phyloP scores from a whole-genome alignment of 2,113 vertebrate genomes.

The Malurus elegans region DNA sequence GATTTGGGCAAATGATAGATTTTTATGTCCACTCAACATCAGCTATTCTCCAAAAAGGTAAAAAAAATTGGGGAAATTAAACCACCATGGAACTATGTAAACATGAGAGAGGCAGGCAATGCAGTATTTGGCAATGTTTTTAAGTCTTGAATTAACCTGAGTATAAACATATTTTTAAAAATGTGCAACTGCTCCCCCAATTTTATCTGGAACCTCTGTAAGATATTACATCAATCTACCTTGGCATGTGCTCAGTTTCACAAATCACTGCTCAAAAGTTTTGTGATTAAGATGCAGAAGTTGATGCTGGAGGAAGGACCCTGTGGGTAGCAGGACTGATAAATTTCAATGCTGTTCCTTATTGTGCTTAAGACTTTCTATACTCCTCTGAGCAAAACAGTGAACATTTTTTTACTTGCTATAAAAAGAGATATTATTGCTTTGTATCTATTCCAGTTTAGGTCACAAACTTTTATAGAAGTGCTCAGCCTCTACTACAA shows the following conservation, averaged over 20 bases:
- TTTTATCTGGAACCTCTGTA: not conserved
- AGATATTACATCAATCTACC: not conserved
- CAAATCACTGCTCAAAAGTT: not conserved
- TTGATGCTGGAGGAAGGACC: not conserved
- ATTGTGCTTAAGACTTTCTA: not conserved
- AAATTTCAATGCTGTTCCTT: not conserved
- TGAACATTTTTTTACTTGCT: not conserved
- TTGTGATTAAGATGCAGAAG: fast-evolving
- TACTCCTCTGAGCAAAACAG: not conserved
- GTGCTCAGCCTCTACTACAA: not conserved
- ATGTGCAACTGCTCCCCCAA: not conserved
- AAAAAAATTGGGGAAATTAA: not conserved
- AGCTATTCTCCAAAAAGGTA: not conserved
- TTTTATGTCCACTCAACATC: not conserved
- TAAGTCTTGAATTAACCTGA: not conserved
- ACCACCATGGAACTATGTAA: not conserved
- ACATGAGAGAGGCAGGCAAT: not conserved
- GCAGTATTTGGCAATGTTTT: not conserved
- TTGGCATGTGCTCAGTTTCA: not conserved
- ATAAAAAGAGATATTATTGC: not conserved
- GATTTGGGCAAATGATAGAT: not conserved
- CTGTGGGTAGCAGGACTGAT: not conserved
- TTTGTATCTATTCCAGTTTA: not conserved
- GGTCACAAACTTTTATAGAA: not conserved
- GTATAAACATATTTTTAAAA: not conserved